Evolutionary conservation across 2,797 vertebrate genomes (phyloP), one percentile per base, ranked within the genome.

Genomic region (Fundulus diaphanus): DNA sequence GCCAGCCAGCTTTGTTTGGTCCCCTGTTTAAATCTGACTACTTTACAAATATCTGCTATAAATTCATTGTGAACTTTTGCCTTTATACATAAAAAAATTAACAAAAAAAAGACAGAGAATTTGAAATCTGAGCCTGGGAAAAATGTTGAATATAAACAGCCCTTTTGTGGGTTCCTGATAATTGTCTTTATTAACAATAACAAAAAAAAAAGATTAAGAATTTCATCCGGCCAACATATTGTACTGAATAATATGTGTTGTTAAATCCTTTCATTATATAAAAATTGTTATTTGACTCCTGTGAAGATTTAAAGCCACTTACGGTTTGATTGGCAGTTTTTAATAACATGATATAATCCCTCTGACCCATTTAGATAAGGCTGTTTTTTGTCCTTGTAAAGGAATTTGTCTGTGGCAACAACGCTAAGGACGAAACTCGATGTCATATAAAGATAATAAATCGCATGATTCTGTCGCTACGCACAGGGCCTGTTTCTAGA

Each of bases 371-470:
- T 81, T 68, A 83, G 73, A 78, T 79, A 74, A 74, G 68, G 79
- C 12, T 15, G 42, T 68, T 29, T n/a, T 35, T 70, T 52, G 44
- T 68, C 68, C 20, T 70, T 12, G 51, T 5, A 24, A 35, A 40
- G 68, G 57, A 33, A 51, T 82, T 6, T 49, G 33, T 80, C 52
- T 80, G 70, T 90, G 76, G 83, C 79, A 89, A 87, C 83, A 48
- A 72, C 40, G 24, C 11, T 18, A 24, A 70, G 49, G 22, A 76
- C 68, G 37, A 42, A 76, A 79, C 59, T 76, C 54, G 15, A 12
- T 35, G 65, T 74, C 22, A 73, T 81, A 61, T 69, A 78, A 86
- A 86, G 48, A 78, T 67, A 44, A 3, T 29, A n/a, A n/a, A n/a
- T n/a, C n/a, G n/a, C n/a, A n/a, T n/a, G n/a, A n/a, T n/a, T n/a